These are phyloP conservation scores for Lagorchestes hirsutus DNA, from an alignment of 2,797 vertebrate species.

Conservation along the genomic window DNA sequence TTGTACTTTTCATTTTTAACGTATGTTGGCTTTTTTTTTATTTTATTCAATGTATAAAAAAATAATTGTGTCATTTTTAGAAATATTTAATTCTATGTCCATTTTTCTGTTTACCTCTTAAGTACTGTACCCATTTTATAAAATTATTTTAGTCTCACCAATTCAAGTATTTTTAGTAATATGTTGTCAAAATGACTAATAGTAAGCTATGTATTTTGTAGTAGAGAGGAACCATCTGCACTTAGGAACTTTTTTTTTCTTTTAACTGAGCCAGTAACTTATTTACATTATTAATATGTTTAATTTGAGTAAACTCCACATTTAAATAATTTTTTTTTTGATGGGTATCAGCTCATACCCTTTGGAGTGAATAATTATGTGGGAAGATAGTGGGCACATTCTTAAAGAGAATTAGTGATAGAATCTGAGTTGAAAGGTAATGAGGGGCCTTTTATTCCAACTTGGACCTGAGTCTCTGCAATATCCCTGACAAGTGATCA, in stretches of 20 bases:
- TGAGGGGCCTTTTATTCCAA: background rate
- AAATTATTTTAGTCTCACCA: background rate
- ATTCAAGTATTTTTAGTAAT: background rate
- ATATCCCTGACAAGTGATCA: background rate
- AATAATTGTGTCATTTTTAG: background rate
- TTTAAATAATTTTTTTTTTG: background rate
- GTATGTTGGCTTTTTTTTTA: background rate
- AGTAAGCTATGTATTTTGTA: background rate
- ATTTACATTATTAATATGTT: slow-evolving; percentile 11
- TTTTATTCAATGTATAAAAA: background rate
- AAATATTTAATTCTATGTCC: background rate
- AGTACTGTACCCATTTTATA: background rate
- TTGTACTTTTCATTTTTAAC: background rate
- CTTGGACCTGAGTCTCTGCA: background rate
- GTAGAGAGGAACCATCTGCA: background rate
- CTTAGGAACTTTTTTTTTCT: background rate
- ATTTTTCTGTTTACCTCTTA: background rate
- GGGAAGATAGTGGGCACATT: background rate
- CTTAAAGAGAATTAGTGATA: background rate
- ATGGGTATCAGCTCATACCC: background rate
- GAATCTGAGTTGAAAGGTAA: background rate
- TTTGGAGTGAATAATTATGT: background rate
- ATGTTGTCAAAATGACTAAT: background rate
- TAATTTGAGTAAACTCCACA: slow-evolving; percentile 14
- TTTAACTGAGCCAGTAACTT: slow-evolving; percentile 19